A percentile compares a stretch with the other conserved stretches of the same genome.
Conservation (phyloP, 2,888 invertebrate species). For the Thereva nobilitata region DNA sequence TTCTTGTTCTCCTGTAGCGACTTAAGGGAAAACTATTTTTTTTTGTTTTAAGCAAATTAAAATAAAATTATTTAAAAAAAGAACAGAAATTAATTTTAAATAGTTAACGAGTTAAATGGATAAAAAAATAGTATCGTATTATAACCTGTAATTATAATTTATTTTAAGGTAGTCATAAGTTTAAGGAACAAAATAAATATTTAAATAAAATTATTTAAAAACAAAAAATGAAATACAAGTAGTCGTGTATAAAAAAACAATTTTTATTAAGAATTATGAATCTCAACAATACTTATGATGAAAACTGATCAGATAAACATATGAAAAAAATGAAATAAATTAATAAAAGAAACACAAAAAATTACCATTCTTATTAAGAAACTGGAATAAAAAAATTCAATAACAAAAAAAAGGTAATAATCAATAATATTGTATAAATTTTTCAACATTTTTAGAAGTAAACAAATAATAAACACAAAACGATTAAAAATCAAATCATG, state of each 20-base stretch:
- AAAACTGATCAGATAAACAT: background rate
- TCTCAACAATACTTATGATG: background rate
- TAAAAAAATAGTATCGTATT: slow-evolving; percentile 20
- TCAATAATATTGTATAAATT: slow-evolving; percentile 4
- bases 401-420: background rate
- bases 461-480: slow-evolving; percentile 1
- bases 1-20: background rate
- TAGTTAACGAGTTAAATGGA: background rate
- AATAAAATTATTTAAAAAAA: background rate
- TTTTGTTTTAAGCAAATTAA: background rate
- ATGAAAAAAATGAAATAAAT: background rate
- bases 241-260: slow-evolving; percentile 24
- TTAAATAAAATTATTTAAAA: slow-evolving; percentile 4
- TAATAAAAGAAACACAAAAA: background rate
- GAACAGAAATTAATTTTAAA: background rate
- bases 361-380: slow-evolving; percentile 1
- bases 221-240: background rate
- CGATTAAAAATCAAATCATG: background rate
- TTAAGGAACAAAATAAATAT: slow-evolving; percentile 25
- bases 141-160: slow-evolving; percentile 31
- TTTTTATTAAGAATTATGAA: slow-evolving; percentile 9
- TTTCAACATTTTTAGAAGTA: slow-evolving; percentile 1
- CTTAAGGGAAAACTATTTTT: background rate
- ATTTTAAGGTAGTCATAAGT: slow-evolving; percentile 20
- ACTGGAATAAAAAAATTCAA: background rate